Percentiles rank a stretch among this genome's conserved stretches.
Conservation (phyloP, 37 sponge, comb jelly and placozoan genomes). For the Sycon ciliatum region DNA sequence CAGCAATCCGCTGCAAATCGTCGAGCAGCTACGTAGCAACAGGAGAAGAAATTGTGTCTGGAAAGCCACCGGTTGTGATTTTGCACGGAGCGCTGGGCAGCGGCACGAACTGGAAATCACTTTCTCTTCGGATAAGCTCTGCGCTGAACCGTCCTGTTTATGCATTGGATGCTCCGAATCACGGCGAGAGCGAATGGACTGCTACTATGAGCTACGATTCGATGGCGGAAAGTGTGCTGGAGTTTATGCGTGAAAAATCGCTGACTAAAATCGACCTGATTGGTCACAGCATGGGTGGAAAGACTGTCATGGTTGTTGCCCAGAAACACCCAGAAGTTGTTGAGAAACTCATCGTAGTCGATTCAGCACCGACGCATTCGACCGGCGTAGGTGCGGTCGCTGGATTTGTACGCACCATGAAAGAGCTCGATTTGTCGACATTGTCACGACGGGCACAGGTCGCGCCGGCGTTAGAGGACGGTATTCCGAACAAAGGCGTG, state of each 20-base stretch:
- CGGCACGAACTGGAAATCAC: slow-evolving; percentile 60
- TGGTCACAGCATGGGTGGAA: slow-evolving; percentile 92
- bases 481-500: no score
- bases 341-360: slow-evolving; percentile 58
- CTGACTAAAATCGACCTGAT: slow-evolving; percentile 31
- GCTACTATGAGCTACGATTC: slow-evolving; percentile 44
- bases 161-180: slow-evolving; percentile 72
- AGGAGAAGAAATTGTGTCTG: no score
- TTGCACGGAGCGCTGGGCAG: slow-evolving; percentile 77
- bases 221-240: slow-evolving; percentile 50
- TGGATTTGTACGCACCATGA: neutral
- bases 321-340: slow-evolving; percentile 47
- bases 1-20: no score
- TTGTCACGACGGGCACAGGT: no score
- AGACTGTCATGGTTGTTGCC: slow-evolving; percentile 62
- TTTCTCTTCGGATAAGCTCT: neutral
- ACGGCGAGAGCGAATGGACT: slow-evolving; percentile 76
- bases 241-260: slow-evolving; percentile 33
- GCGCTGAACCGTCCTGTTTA: slow-evolving; percentile 36
- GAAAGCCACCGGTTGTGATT: slow-evolving; percentile 61
- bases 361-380: slow-evolving; percentile 61
- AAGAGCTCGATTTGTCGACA: slow-evolving; percentile 11
- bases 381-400: no score
- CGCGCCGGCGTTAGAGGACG: no score
- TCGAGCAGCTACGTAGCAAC: no score